Conservation (phyloP, 2,888 invertebrate genomes). For the Anaspis maculata region DNA sequence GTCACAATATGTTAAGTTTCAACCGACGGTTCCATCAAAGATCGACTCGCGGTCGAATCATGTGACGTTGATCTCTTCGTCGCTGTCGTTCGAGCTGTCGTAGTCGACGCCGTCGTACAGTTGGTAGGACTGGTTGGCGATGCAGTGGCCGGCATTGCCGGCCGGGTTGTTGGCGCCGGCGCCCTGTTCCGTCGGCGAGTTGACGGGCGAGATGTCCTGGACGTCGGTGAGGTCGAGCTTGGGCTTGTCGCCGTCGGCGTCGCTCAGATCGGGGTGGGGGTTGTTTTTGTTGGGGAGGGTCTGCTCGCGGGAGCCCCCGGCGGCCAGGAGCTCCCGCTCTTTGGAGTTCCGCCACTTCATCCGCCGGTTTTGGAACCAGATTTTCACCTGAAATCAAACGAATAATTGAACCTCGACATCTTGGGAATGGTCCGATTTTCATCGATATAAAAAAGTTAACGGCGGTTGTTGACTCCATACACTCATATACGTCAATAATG, state of each 20-base stretch:
- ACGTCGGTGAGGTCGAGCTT: conserved; percentile 51
- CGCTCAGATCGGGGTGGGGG: conserved; percentile 89
- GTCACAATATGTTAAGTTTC: too few species aligned
- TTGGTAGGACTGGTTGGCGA: conserved; percentile 27
- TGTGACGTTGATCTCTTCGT: conserved; percentile 83
- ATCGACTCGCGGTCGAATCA: conserved; percentile 43
- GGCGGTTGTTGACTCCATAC: too few species aligned
- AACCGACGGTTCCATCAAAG: too few species aligned
- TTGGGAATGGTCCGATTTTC: conserved; percentile 14
- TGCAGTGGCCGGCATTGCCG: conserved; percentile 15
- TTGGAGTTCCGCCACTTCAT: conserved; percentile 99
- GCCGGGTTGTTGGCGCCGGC: conserved; percentile 13
- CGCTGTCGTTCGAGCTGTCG: conserved; percentile 54
- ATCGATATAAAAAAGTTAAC: too few species aligned
- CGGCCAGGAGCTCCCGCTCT: conserved; percentile 87
- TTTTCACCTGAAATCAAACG: conserved; percentile 57
- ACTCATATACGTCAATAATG: too few species aligned
- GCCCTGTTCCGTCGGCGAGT: conserved; percentile 33
- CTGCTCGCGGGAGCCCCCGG: conserved; percentile 89
- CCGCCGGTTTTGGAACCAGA: conserved; percentile 94
- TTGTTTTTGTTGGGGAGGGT: conserved; percentile 95
- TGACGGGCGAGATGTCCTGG: conserved; percentile 50
- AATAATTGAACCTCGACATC: too few species aligned
- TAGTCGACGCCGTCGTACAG: conserved; percentile 44
- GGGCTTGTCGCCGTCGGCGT: conserved; percentile 75